Evolutionary conservation across 1,140 invertebrate species (phyloP), one percentile per base, ranked within the genome.

Genomic region (Druon quercuslanigerum): DNA sequence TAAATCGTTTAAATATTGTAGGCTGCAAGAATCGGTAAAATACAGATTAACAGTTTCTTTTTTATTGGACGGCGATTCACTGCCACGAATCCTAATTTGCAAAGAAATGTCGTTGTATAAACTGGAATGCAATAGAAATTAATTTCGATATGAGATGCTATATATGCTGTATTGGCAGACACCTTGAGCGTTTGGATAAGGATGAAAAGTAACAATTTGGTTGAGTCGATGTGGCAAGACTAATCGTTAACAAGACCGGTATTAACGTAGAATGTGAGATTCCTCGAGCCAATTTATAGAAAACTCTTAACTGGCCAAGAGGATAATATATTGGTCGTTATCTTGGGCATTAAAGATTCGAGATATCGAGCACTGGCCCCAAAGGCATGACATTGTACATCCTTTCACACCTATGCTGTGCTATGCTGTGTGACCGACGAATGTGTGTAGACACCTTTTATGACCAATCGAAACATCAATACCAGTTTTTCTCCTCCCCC

Each of bases 381-480:
- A 6, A 66, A 46, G 60, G 25, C 16, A 40, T 40, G 60, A 66
- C 60, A 66, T 66, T 66, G 60, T 66, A 66, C 25, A 66, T 66
- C 60, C 60, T 20, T 66, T 66, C 60, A 46, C 60, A 66, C 60
- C 60, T 33, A 66, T 66, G 19, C 13, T n/a, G n/a, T 17, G n/a
- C 6, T 56, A 19, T 56, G 19, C 19, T 56, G 20, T 60, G 57
- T 66, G 8, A 5, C 25, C 20, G 25, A 33, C 40, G 25, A 33
- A 16, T 66, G 25, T 33, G 25, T 66, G 56, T 51, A 54, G 72
- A 79, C 74, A 75, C 17, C 33, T 71, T 82, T 83, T 82, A 80
- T 70, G 79, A 84, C 74, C 52, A 60, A 25, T 19, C 40, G 60
- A 40, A 13, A 66, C 60, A 66, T 66, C 60, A 66, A 25, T 40